Conservation (phyloP, 1,140 invertebrate genomes). For the Drosophila pruinosa region DNA sequence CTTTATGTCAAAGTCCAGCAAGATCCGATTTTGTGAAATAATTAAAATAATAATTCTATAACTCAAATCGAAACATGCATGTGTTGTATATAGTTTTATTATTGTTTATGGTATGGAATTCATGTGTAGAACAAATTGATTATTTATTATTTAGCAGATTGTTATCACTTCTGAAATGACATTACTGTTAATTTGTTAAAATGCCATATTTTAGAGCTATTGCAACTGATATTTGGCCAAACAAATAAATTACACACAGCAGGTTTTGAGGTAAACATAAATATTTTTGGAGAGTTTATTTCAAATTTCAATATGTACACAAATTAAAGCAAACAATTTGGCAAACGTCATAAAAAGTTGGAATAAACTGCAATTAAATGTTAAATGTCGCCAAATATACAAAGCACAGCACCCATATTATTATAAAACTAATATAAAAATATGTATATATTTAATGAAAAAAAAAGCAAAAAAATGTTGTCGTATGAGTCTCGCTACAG, state of each 20-base stretch:
- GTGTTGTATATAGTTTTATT: too few species aligned
- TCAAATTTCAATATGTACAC: constrained; percentile 62
- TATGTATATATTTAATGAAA: constrained; percentile 21
- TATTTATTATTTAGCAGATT: too few species aligned
- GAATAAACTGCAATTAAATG: constrained; percentile 17
- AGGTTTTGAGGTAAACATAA: not conserved
- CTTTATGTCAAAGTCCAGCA: too few species aligned
- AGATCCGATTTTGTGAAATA: too few species aligned
- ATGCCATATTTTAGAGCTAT: too few species aligned
- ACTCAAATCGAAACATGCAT: too few species aligned
- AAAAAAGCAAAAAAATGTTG: not conserved
- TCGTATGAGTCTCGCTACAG: too few species aligned
- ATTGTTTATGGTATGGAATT: too few species aligned
- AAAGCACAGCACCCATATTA: constrained; percentile 29
- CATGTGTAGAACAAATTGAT: too few species aligned
- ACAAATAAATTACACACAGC: not conserved
- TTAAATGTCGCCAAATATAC: not conserved
- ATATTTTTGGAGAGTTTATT: constrained; percentile 9
- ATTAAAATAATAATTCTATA: too few species aligned
- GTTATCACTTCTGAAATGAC: too few species aligned
- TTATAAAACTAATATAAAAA: constrained; percentile 2
- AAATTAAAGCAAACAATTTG: constrained; percentile 27
- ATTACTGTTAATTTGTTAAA: too few species aligned
- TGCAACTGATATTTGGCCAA: not conserved
- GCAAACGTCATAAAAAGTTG: constrained; percentile 50